Evolutionary conservation across 2,113 vertebrate species (phyloP).

Genomic region (Thunnus maccoyii): DNA sequence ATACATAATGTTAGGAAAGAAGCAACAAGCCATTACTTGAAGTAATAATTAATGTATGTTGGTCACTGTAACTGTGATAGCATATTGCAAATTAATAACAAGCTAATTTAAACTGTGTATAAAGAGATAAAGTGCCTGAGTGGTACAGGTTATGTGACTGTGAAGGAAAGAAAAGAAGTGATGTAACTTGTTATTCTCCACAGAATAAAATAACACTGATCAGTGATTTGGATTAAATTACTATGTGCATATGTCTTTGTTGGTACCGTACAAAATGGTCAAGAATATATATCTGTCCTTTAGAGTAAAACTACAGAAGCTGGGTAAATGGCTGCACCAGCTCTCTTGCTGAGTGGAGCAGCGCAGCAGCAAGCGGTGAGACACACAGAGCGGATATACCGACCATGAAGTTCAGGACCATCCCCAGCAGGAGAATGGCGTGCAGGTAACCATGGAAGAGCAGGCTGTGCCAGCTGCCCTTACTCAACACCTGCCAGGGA

Average conservation of each 20-base stretch:
- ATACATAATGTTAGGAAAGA: no score
- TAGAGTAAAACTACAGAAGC: conserved; percentile 53
- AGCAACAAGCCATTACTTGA: neutral
- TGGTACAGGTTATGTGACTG: neutral
- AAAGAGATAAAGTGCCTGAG: neutral
- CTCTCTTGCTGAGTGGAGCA: conserved; percentile 75
- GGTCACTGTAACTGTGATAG: no score
- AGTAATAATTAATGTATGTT: neutral
- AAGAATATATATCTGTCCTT: neutral
- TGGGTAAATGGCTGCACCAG: conserved; percentile 56
- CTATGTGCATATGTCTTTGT: neutral
- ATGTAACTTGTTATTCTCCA: neutral
- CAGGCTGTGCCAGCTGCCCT: conserved; percentile 82
- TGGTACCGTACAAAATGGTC: neutral
- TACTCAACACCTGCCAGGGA: conserved; percentile 66
- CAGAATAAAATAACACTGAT: neutral
- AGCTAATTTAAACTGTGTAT: no score
- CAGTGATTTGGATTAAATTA: neutral
- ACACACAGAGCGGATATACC: conserved; percentile 63
- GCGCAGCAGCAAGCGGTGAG: conserved; percentile 77
- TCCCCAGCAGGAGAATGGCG: conserved; percentile 80
- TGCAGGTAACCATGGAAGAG: conserved; percentile 84
- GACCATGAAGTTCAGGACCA: conserved; percentile 72
- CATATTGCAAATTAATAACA: no score
- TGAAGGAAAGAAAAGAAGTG: neutral